Conservation (phyloP, 2,797 vertebrate species). For the Gobio occitaniae region DNA sequence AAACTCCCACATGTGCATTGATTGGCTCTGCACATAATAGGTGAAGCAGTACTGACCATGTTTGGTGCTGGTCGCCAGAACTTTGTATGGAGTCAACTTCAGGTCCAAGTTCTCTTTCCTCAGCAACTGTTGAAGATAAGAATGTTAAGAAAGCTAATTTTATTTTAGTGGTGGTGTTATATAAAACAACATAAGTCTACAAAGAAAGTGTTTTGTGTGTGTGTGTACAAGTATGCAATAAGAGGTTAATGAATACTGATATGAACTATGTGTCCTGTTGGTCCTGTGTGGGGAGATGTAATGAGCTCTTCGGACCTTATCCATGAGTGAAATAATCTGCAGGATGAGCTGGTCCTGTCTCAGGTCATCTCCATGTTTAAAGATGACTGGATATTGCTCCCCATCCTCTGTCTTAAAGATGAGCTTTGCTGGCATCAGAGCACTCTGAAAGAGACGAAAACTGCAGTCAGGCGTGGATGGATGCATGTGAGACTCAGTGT, state of each 20-base stretch:
- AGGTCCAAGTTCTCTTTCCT: slow-evolving; percentile 97
- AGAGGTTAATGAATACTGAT: neutral
- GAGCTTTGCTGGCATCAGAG: slow-evolving; percentile 96
- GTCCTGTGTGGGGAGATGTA: neutral
- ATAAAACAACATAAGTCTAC: neutral
- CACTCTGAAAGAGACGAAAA: slow-evolving; percentile 80
- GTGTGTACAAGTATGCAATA: neutral
- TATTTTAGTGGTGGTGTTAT: neutral
- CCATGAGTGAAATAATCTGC: slow-evolving; percentile 99
- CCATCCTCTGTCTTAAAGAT: slow-evolving; percentile 96
- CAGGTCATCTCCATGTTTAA: slow-evolving; percentile 97
- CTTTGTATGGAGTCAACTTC: slow-evolving; percentile 97
- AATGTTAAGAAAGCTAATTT: neutral
- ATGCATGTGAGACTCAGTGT: neutral
- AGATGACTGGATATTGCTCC: slow-evolving; percentile 95
- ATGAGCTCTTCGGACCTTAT: slow-evolving; percentile 82
- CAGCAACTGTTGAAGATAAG: slow-evolving; percentile 79
- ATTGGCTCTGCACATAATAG: neutral
- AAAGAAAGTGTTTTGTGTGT: neutral
- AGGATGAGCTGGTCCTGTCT: slow-evolving; percentile 98
- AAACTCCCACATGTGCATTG: neutral
- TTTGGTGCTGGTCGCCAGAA: slow-evolving; percentile 96
- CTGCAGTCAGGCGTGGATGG: neutral
- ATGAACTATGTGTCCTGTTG: neutral
- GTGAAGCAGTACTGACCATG: slow-evolving; percentile 83